A percentile compares a stretch with the other conserved stretches of the same genome.
These are phyloP conservation scores for Cololabis saira DNA, from an alignment of 2,113 vertebrate genomes.

Conservation along the genomic window DNA sequence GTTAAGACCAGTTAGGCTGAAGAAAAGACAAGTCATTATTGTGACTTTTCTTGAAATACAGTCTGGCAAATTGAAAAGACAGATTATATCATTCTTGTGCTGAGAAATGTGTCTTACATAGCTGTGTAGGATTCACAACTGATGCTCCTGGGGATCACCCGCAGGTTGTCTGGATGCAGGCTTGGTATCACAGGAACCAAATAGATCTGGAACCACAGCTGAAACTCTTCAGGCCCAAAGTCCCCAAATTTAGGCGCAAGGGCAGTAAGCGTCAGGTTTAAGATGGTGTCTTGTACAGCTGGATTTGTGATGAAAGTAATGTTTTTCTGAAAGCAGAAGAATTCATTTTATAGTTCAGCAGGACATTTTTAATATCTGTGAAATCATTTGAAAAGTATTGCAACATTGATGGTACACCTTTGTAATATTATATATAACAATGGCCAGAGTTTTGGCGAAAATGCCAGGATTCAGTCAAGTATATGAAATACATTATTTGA, in stretches of 20 bases:
- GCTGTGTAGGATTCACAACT: conserved; percentile 49
- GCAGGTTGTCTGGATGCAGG: conserved; percentile 31
- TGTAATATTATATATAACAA: neutral
- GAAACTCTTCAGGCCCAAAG: conserved; percentile 42
- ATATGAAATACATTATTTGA: no score
- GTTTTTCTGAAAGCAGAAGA: no score
- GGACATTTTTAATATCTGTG: conserved; percentile 6
- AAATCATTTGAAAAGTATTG: neutral
- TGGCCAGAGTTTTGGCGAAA: neutral
- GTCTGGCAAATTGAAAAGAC: neutral
- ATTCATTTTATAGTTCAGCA: no score
- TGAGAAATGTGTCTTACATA: conserved; percentile 45
- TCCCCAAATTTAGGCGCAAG: no score
- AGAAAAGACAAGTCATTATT: neutral
- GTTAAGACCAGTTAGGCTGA: conserved; percentile 18
- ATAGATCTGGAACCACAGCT: conserved; percentile 56
- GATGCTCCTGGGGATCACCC: conserved; percentile 57
- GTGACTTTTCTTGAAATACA: no score
- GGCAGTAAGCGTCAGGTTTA: no score
- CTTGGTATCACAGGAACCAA: conserved; percentile 51
- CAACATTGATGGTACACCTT: neutral
- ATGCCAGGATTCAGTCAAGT: conserved; percentile 25
- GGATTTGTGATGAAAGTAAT: no score
- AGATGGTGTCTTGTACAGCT: no score
- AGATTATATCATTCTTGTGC: neutral